Conservation (phyloP, 2,797 vertebrate genomes). For the Lophius americanus region DNA sequence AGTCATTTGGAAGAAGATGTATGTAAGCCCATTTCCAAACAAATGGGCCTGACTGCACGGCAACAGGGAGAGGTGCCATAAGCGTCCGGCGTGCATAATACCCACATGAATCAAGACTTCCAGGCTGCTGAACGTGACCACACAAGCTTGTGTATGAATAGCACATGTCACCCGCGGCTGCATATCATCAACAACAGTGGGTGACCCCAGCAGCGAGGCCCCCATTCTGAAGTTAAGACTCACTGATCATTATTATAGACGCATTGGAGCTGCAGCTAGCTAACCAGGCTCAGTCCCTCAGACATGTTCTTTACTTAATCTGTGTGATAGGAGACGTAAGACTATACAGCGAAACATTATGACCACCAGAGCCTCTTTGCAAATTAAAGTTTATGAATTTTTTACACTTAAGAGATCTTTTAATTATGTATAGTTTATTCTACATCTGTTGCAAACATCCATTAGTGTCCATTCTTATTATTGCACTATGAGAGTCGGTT, state of each 20-base stretch:
- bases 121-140: conserved; percentile 68
- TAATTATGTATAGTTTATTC: neutral
- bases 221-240: conserved; percentile 18
- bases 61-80: conserved; percentile 72
- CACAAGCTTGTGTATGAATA: conserved; percentile 68
- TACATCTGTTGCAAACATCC: neutral
- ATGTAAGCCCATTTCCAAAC: conserved; percentile 80
- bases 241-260: conserved; percentile 32
- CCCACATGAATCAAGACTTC: conserved; percentile 77
- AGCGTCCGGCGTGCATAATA: conserved; percentile 75
- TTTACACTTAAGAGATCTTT: too few relatives aligned
- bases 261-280: conserved; percentile 22
- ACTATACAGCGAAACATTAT: too few relatives aligned
- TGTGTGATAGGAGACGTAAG: conserved; percentile 1
- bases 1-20: conserved; percentile 68
- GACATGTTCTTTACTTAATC: conserved; percentile 13
- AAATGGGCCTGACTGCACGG: conserved; percentile 72
- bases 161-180: conserved; percentile 40
- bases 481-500: neutral
- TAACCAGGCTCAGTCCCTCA: conserved; percentile 9
- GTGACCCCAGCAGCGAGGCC: conserved; percentile 27
- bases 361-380: too few relatives aligned
- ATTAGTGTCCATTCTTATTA: conserved; percentile 4
- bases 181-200: conserved; percentile 48
- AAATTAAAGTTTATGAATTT: neutral